Base-by-base conservation (phyloP, 1,140 invertebrate genomes). In the Zaprionus gabonicus region DNA sequence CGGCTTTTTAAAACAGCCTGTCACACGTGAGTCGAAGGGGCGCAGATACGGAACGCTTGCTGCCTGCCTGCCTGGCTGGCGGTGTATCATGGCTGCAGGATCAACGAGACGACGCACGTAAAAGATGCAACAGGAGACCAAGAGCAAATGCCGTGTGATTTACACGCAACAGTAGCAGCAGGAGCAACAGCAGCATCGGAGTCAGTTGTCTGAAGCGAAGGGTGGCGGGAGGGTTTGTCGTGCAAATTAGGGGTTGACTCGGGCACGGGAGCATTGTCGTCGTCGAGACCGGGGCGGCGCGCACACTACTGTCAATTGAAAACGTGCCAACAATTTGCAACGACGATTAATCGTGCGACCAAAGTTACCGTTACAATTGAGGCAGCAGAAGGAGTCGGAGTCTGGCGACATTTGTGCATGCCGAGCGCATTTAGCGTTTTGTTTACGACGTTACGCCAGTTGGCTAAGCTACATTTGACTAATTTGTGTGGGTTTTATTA, bases 281-380 rank as follows among this genome's bases (percentile, higher is more conserved):
- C 6, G 38, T 51, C 41, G 41, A 46, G n/a, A 46, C n/a, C n/a
- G 15, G 64, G 51, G 44, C 34, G 25, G 41, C 57, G 71, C 59
- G 64, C 70, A 73, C 75, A 78, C 72, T 77, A 76, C 79, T 92
- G 91, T 92, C 86, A 92, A 92, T 92, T 92, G 91, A 92, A 92
- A 92, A 92, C 91, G 91, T 92, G 91, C 91, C 91, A 92, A 92
- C 91, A 92, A 92, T 92, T 92, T 92, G 91, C 91, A 92, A 92
- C 83, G 91, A 91, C 91, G 86, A 92, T 92, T 92, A 92, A 92
- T 92, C 85, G 91, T 92, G 78, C 78, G 72, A 90, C 71, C 74
- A 88, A 77, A 71, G 78, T 72, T 77, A 56, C 51, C 17, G 46
- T 51, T 23, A 51, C 46, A 51, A 10, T 51, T 4, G 17, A 2